Evolutionary conservation across 37 sponge, comb jelly and placozoan species (phyloP).

Genomic region (Ianthella basta): DNA sequence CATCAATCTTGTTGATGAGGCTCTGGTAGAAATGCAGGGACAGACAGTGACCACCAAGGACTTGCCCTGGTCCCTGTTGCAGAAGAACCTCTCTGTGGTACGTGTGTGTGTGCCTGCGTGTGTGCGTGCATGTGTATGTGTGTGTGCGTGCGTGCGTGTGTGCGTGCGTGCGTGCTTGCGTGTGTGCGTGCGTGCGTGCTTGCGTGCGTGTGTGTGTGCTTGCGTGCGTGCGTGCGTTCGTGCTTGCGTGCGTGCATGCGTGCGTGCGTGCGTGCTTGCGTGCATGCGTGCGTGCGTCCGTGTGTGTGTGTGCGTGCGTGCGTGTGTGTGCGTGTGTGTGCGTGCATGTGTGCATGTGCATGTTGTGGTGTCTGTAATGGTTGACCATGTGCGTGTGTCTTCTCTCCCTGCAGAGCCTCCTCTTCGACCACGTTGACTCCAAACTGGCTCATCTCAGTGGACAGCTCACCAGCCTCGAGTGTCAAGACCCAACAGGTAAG

Average conservation of each 20-base stretch:
- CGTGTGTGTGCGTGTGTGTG: no score
- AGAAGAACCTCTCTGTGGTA: slow-evolving; percentile 12
- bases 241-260: background rate
- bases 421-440: slow-evolving; percentile 22
- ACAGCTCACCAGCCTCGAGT: background rate
- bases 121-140: slow-evolving; percentile 9
- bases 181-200: no score
- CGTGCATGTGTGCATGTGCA: no score
- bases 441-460: background rate
- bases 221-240: no score
- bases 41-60: background rate
- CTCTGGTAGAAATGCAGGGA: slow-evolving; percentile 41
- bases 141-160: background rate
- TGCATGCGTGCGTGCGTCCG: background rate
- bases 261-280: background rate
- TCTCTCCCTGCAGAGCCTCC: background rate
- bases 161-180: no score
- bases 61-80: background rate
- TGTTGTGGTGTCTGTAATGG: no score
- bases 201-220: no score
- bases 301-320: no score
- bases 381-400: background rate
- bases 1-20: slow-evolving; percentile 58
- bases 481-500: no score
- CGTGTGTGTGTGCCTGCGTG: background rate